Base-by-base conservation (phyloP, 2,113 vertebrate genomes). In the Clarias gariepinus region DNA sequence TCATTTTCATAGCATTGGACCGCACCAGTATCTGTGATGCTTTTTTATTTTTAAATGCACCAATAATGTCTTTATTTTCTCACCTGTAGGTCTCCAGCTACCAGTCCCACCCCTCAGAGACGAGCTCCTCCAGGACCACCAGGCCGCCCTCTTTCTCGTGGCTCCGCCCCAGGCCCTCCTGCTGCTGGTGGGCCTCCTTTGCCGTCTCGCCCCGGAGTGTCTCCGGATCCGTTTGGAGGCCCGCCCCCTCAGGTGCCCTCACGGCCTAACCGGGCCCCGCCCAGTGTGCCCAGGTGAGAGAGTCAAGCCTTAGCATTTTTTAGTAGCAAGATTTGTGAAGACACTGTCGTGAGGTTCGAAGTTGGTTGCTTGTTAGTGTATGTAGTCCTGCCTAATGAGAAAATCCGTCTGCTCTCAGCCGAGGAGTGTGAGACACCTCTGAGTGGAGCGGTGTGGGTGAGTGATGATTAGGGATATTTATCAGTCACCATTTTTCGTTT, bases 281-380 rank as follows among this genome's bases (percentile, higher is more conserved):
- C 98, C 6, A 96, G 96, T 85, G 98, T 99, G 86, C 98, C 98
- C 90, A 99, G 97, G 98, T 99, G 95, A 97, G 97, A 94, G 68
- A 77, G 87, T 71, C 66, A 13, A n/a, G 8, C 52, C 58, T 13
- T 57, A 33, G 28, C 36, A 41, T 77, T 57, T n/a, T 81, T 47
- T 47, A 8, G 47, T 47, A 47, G 7, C n/a, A 66, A 85, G 47
- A 33, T 30, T 83, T 76, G 69, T 11, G 6, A 60, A 77, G 28
- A 83, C 3, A 16, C 64, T 71, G 78, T 81, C 6, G 61, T 41
- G 18, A 30, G 61, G 47, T 33, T 83, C 16, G 25, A 30, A 83
- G 81, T 83, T 69, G n/a, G 68, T 57, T 60, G 63, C 55, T 30
- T 86, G 47, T 33, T 47, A 69, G 60, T 77, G 58, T 76, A 71